Conservation (phyloP, 1,140 invertebrate species). For the Chelonus insularis region DNA sequence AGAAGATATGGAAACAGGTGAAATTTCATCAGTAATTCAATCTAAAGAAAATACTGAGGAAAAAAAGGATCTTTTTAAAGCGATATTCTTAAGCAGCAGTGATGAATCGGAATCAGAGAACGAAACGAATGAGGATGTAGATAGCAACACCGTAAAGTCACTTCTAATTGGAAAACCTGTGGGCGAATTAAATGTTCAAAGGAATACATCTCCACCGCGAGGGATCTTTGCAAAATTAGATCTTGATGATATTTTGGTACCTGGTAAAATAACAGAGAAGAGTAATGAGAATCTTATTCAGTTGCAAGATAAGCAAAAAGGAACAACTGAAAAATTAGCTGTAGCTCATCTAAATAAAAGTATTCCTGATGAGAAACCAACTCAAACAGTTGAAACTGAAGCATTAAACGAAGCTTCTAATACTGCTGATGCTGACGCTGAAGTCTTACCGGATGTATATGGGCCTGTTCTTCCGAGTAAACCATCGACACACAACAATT, state of each 20-base stretch:
- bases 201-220: conserved; percentile 69
- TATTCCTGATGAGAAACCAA: conserved; percentile 27
- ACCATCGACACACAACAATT: conserved; percentile 8
- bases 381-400: conserved; percentile 19
- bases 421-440: not conserved
- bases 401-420: not conserved
- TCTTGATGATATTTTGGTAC: conserved; percentile 62
- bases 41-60: conserved; percentile 51
- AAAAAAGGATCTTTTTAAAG: conserved; percentile 69
- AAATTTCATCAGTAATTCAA: not conserved
- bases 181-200: conserved; percentile 56
- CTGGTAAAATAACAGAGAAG: conserved; percentile 10
- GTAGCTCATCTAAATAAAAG: conserved; percentile 24
- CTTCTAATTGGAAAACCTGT: conserved; percentile 47
- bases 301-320: no score
- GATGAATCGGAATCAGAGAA: conserved; percentile 60
- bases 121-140: conserved; percentile 44
- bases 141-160: conserved; percentile 46
- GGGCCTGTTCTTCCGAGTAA: conserved; percentile 63
- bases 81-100: conserved; percentile 69
- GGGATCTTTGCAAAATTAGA: conserved; percentile 77
- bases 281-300: conserved; percentile 15
- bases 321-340: conserved; percentile 15
- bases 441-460: conserved; percentile 49
- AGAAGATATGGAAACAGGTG: not conserved